These are phyloP conservation scores for Pectinophora gossypiella DNA, from an alignment of 1,140 invertebrate species.

Conservation along the genomic window DNA sequence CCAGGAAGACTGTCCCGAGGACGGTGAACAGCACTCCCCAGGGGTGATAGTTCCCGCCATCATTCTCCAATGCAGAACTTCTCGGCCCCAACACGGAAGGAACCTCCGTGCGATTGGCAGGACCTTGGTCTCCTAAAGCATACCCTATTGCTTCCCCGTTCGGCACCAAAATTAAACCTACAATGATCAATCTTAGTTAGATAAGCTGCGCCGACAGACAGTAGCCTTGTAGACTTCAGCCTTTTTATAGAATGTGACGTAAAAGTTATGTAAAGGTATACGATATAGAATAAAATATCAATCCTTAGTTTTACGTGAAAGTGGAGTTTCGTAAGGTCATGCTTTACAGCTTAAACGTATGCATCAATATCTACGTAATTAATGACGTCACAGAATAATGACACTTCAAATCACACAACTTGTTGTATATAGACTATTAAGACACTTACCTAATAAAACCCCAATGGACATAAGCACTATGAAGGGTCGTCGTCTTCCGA, in stretches of 20 bases:
- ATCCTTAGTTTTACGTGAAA: too few relatives aligned
- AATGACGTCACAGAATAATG: too few relatives aligned
- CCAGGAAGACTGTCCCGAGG: conserved; percentile 93
- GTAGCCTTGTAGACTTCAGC: too few relatives aligned
- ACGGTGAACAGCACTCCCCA: conserved; percentile 96
- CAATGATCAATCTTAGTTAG: conserved; percentile 12
- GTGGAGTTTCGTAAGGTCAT: too few relatives aligned
- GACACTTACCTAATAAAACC: conserved; percentile 86
- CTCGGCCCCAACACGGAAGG: conserved; percentile 53
- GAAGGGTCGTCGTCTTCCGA: conserved; percentile 93
- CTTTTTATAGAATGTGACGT: too few relatives aligned
- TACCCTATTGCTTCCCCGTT: conserved; percentile 92
- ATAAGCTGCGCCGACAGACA: too few relatives aligned
- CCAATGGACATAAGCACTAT: conserved; percentile 92
- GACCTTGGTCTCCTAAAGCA: conserved; percentile 82
- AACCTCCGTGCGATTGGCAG: conserved; percentile 47
- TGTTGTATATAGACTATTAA: conserved; percentile 3
- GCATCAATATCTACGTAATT: too few relatives aligned
- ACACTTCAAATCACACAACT: too few relatives aligned
- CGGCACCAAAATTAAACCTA: conserved; percentile 91
- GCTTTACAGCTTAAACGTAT: too few relatives aligned
- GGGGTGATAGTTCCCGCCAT: conserved; percentile 76
- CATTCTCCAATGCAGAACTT: conserved; percentile 52
- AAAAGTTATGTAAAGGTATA: too few relatives aligned
- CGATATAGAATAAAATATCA: too few relatives aligned